These are phyloP conservation scores for Agrotis exclamationis DNA, from an alignment of 2,888 invertebrate species.

Conservation along the genomic window DNA sequence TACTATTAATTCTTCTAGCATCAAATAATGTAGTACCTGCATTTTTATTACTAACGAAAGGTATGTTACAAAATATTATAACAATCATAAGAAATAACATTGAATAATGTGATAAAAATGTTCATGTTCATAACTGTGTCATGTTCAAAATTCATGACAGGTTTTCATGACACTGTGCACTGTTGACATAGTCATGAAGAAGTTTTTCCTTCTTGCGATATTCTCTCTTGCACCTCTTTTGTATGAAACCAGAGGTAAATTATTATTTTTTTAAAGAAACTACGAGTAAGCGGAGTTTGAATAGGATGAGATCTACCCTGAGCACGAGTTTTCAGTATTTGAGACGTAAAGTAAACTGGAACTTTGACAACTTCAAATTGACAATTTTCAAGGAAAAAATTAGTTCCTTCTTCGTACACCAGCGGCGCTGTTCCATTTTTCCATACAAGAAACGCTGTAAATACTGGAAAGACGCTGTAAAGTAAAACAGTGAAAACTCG, in stretches of 20 bases:
- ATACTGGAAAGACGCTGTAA: too few species aligned
- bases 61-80: slow-evolving; percentile 71
- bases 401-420: too few species aligned
- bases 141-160: slow-evolving; percentile 45
- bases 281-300: neutral
- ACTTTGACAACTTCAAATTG: too few species aligned
- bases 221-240: neutral
- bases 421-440: too few species aligned
- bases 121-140: slow-evolving; percentile 57
- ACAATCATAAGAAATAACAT: slow-evolving; percentile 80
- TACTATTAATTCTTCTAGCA: slow-evolving; percentile 64
- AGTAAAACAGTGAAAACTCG: too few species aligned
- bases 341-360: too few species aligned
- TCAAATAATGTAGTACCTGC: slow-evolving; percentile 83
- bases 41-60: slow-evolving; percentile 68
- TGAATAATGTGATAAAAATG: slow-evolving; percentile 67
- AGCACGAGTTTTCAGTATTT: too few species aligned
- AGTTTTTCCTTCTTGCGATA: slow-evolving; percentile 10
- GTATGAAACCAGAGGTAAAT: neutral
- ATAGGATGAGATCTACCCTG: too few species aligned
- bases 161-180: slow-evolving; percentile 27
- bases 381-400: too few species aligned
- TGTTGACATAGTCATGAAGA: slow-evolving; percentile 11
- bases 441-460: too few species aligned
- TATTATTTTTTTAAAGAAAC: neutral